Base-by-base conservation (phyloP, 92 coral and sea anemone species). In the Isaurus tuberculatus region DNA sequence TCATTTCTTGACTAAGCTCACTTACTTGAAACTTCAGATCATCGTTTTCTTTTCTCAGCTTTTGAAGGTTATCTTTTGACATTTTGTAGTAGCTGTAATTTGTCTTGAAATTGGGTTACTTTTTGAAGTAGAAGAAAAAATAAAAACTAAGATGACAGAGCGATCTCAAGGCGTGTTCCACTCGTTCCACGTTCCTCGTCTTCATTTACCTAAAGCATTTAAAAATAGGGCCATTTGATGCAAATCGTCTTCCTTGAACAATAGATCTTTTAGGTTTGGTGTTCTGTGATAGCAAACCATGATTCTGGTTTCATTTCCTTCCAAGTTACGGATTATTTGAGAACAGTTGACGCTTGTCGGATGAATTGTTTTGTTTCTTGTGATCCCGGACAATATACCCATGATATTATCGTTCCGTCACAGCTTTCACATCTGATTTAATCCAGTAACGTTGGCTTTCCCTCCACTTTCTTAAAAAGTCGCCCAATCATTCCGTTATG, bases 381-480 rank as follows among this genome's bases (percentile, higher is more conserved):
- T 4, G 2, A 46, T 15, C 53, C 5, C 10, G 10, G 5, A 15
- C 10, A 15, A 46, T 15, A n/a, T 46, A 46, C 10, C 53, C 53
- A 46, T 46, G 53, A 15, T 46, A 46, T 10, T 46, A 46, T 46
- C 17, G 15, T 46, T 46, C 15, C 53, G 53, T 46, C 53, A 46
- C 53, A 46, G 13, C 53, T 46, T 46, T 46, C 53, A 15, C 42
- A 8, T 36, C 42, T 28, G 42, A 3, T 36, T 3, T 36, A 36
- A 36, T 36, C 42, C 8, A 36, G 53, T 46, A 46, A 46, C 49
- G 49, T 69, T 34, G 73, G 73, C 31, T 19, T 32, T 43, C 48
- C 9, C 46, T 69, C 29, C 48, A 36, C 73, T 26, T 33, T 69
- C 73, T 69, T 32, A 36, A 69, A 43, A 69, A 5, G n/a, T 33